Evolutionary conservation across 2,888 invertebrate genomes (phyloP).

Genomic region (Pelosia muscerda): DNA sequence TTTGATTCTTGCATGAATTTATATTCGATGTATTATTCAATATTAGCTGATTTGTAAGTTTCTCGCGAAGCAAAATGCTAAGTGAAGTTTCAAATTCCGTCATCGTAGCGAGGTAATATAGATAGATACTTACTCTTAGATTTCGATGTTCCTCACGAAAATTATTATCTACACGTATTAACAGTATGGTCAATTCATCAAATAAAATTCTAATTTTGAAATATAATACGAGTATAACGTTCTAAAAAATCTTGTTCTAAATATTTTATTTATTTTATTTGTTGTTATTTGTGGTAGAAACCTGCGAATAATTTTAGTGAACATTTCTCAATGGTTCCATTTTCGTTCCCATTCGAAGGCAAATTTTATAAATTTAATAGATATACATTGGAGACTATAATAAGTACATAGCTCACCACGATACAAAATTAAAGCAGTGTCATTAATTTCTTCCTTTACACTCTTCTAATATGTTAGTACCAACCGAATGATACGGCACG

Average conservation of each 20-base stretch:
- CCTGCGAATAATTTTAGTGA: not conserved
- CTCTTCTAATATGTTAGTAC: not conserved
- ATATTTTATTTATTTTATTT: not conserved
- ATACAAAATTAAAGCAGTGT: not conserved
- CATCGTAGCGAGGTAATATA: not conserved
- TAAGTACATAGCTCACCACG: not conserved
- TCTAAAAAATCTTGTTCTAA: no score
- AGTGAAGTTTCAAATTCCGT: not conserved
- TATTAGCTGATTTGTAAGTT: not conserved
- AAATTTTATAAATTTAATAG: not conserved
- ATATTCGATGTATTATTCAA: not conserved
- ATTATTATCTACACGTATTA: not conserved
- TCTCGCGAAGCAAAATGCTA: not conserved
- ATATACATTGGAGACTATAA: not conserved
- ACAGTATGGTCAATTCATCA: not conserved
- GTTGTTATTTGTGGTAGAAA: not conserved
- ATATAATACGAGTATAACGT: no score
- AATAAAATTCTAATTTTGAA: no score
- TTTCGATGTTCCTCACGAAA: not conserved
- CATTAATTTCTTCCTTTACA: not conserved
- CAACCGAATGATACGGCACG: conserved; percentile 10
- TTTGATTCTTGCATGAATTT: not conserved
- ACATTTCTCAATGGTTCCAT: not conserved
- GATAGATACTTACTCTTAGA: not conserved
- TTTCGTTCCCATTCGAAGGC: not conserved